Conservation (phyloP, 2,113 vertebrate genomes). For the Osmerus eperlanus region DNA sequence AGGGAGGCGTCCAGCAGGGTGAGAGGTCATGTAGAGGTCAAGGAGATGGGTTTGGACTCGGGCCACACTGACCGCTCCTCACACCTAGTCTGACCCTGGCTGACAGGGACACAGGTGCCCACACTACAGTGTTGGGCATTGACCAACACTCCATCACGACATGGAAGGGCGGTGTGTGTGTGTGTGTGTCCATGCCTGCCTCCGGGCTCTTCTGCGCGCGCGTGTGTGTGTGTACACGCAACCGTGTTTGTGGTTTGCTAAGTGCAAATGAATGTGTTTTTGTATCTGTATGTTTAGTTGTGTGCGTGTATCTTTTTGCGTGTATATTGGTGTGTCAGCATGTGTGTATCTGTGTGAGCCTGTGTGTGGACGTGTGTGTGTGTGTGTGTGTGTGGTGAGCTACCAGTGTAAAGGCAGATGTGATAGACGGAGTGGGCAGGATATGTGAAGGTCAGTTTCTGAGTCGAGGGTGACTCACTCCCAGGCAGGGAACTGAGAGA, state of each 20-base stretch:
- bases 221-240: no score
- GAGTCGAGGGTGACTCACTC: not conserved
- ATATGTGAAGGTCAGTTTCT: not conserved
- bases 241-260: no score
- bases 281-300: no score
- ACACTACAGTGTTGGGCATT: not conserved
- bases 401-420: not conserved
- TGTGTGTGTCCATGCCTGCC: not conserved
- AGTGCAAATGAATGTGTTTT: no score
- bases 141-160: not conserved
- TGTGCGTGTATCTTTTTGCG: no score
- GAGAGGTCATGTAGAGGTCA: not conserved
- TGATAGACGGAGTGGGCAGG: not conserved
- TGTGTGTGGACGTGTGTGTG: no score
- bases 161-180: not conserved
- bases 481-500: not conserved
- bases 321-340: not conserved
- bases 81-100: no score
- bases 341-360: no score
- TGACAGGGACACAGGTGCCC: no score
- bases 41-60: not conserved
- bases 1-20: no score
- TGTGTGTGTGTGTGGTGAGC: not conserved
- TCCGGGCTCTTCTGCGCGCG: no score
- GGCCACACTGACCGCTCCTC: not conserved